These are phyloP conservation scores for Thymelicus sylvestris DNA, from an alignment of 2,888 invertebrate species.

Conservation along the genomic window DNA sequence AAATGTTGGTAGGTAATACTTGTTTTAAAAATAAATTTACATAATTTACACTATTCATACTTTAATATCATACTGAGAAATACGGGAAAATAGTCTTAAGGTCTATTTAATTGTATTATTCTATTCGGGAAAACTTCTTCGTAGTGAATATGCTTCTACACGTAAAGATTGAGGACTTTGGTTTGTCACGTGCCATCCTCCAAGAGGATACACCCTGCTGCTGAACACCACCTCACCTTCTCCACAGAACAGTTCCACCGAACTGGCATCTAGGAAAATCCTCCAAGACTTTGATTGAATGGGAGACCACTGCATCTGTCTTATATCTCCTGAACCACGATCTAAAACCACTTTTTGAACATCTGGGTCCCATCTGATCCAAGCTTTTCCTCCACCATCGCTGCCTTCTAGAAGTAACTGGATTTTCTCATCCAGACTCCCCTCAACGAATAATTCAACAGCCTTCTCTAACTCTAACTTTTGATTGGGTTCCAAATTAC, in stretches of 20 bases:
- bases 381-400: conserved; percentile 59
- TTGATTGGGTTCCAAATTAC: conserved; percentile 49
- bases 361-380: conserved; percentile 61
- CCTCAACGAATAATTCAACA: conserved; percentile 62
- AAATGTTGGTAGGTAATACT: background rate
- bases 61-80: background rate
- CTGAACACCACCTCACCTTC: conserved; percentile 79
- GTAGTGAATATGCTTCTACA: conserved; percentile 61
- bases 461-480: conserved; percentile 59
- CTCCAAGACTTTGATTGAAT: conserved; percentile 59
- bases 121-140: conserved; percentile 64
- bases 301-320: conserved; percentile 72
- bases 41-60: background rate
- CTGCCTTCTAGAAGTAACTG: conserved; percentile 62
- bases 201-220: conserved; percentile 67
- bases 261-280: conserved; percentile 73
- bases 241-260: conserved; percentile 75
- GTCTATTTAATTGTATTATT: background rate
- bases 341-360: conserved; percentile 64
- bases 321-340: conserved; percentile 62
- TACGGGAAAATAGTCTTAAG: background rate
- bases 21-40: background rate
- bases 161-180: conserved; percentile 58
- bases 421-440: conserved; percentile 57
- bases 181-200: conserved; percentile 69